Conservation (phyloP, 2,113 vertebrate species). For the Hydropotes inermis region DNA sequence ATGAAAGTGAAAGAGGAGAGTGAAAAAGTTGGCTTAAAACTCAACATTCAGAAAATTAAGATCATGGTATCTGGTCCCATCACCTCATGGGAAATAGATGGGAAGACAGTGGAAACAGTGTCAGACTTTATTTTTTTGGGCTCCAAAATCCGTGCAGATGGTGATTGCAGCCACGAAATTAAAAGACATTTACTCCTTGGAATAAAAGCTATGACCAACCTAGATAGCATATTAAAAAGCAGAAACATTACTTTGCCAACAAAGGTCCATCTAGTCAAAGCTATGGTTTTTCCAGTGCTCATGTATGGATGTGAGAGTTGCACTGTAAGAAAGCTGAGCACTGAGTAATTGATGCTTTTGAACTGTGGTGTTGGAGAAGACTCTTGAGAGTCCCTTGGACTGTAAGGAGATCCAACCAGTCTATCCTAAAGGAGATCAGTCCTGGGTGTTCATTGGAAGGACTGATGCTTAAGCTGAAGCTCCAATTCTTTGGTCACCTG, state of each 20-base stretch:
- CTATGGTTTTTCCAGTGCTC: background rate
- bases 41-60: background rate
- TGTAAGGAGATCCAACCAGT: background rate
- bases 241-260: background rate
- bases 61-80: background rate
- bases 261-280: background rate
- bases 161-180: background rate
- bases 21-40: background rate
- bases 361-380: background rate
- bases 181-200: background rate
- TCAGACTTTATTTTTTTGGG: fast-evolving
- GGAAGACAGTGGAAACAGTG: background rate
- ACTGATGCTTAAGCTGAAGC: background rate
- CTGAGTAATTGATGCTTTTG: background rate
- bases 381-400: background rate
- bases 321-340: background rate
- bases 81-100: background rate
- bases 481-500: background rate
- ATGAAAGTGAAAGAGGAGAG: background rate
- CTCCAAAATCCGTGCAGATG: background rate
- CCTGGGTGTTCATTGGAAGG: background rate
- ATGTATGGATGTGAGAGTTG: background rate
- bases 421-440: background rate
- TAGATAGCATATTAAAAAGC: background rate
- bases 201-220: background rate